Evolutionary conservation across 2,888 invertebrate genomes (phyloP).

Genomic region (Stictocephala bisonia): DNA sequence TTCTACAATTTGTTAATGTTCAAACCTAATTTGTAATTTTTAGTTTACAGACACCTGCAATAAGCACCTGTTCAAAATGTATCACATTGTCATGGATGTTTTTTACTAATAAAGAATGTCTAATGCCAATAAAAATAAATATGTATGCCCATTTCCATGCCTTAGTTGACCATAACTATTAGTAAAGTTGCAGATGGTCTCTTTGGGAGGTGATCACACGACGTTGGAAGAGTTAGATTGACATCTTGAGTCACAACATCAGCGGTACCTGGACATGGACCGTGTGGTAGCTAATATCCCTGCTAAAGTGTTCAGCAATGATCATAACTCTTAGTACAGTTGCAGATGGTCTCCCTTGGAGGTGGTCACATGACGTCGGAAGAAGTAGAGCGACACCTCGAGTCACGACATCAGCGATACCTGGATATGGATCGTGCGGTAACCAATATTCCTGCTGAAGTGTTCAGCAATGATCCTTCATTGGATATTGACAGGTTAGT

Average conservation of each 20-base stretch:
- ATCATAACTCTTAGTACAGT: too few relatives aligned
- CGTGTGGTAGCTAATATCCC: slow-evolving; percentile 92
- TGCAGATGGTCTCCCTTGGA: slow-evolving; percentile 50
- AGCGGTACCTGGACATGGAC: slow-evolving; percentile 82
- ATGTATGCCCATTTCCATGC: too few relatives aligned
- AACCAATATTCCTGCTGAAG: slow-evolving; percentile 90
- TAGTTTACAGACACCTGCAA: too few relatives aligned
- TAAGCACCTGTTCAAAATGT: too few relatives aligned
- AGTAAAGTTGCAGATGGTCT: slow-evolving; percentile 47
- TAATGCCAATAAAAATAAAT: too few relatives aligned
- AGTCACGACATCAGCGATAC: slow-evolving; percentile 81
- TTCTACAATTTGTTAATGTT: too few relatives aligned
- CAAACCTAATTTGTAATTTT: too few relatives aligned
- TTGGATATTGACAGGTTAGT: slow-evolving; percentile 68
- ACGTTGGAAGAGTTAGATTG: slow-evolving; percentile 92
- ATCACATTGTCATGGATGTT: too few relatives aligned
- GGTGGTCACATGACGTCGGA: slow-evolving; percentile 92
- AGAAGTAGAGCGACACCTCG: slow-evolving; percentile 90
- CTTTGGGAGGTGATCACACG: slow-evolving; percentile 78
- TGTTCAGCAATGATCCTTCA: slow-evolving; percentile 95
- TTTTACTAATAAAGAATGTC: too few relatives aligned
- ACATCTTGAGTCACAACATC: slow-evolving; percentile 83
- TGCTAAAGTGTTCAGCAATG: slow-evolving; percentile 94
- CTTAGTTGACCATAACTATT: too few relatives aligned
- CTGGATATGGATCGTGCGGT: slow-evolving; percentile 88